phyloP scores from a whole-genome alignment of 2,113 vertebrate species.

The Danio rerio region GRCz12tu NC_133180.1:16287001-16287500 shows the following conservation, averaged over 20 bases:
- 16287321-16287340: background rate
- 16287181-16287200: background rate
- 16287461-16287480: slow-evolving; percentile 4
- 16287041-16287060: background rate
- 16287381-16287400: background rate
- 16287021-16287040: too few species aligned
- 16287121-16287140: background rate
- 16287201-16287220: background rate
- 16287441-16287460: background rate
- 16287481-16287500: slow-evolving; percentile 13
- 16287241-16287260: background rate
- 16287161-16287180: background rate
- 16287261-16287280: background rate
- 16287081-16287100: background rate
- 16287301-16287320: background rate
- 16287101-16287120: background rate
- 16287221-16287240: background rate
- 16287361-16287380: background rate
- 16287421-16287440: background rate
- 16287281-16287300: background rate
- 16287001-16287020: too few species aligned
- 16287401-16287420: background rate
- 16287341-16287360: background rate
- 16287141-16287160: background rate
- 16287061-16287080: background rate